Evolutionary conservation across 23 tunicate genomes (phyloP).

Genomic region (Diplosoma virens): DNA sequence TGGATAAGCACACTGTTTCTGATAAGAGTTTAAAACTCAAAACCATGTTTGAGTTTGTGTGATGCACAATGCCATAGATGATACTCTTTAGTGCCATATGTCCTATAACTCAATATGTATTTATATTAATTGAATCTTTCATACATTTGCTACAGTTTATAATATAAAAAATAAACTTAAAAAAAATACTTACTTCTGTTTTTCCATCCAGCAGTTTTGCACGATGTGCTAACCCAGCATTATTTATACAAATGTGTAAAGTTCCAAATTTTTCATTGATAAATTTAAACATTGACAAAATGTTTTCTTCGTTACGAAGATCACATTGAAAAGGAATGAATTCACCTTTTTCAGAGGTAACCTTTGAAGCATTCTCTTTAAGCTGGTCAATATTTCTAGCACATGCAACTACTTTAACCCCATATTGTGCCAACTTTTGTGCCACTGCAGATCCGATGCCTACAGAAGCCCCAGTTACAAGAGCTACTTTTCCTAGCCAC

Average conservation of each 20-base stretch:
- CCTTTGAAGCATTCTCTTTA: slow-evolving; percentile 41
- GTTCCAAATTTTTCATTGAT: slow-evolving; percentile 62
- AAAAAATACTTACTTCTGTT: slow-evolving; percentile 42
- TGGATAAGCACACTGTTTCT: too few species aligned
- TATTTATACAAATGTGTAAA: slow-evolving; percentile 65
- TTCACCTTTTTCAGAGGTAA: slow-evolving; percentile 50
- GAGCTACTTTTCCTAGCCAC: slow-evolving; percentile 78
- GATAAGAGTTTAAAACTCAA: too few species aligned
- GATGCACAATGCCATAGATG: too few species aligned
- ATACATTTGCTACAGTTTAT: too few species aligned
- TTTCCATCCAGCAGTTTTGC: slow-evolving; percentile 48
- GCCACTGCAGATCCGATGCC: slow-evolving; percentile 82
- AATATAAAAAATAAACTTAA: too few species aligned
- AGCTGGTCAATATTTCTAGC: slow-evolving; percentile 64
- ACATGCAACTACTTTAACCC: slow-evolving; percentile 74
- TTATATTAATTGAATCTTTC: too few species aligned
- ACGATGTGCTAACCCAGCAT: slow-evolving; percentile 70
- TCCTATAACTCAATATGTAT: too few species aligned
- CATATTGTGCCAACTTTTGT: slow-evolving; percentile 39
- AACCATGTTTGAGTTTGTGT: too few species aligned
- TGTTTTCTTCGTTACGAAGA: slow-evolving; percentile 43
- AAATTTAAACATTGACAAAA: slow-evolving; percentile 54
- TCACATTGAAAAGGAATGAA: slow-evolving; percentile 62
- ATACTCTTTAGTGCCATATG: too few species aligned
- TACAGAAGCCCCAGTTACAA: slow-evolving; percentile 83